A percentile compares a stretch with the other conserved stretches of the same genome.
Evolutionary conservation across 2,888 invertebrate species (phyloP).

Genomic region (Autographa pulchrina): DNA sequence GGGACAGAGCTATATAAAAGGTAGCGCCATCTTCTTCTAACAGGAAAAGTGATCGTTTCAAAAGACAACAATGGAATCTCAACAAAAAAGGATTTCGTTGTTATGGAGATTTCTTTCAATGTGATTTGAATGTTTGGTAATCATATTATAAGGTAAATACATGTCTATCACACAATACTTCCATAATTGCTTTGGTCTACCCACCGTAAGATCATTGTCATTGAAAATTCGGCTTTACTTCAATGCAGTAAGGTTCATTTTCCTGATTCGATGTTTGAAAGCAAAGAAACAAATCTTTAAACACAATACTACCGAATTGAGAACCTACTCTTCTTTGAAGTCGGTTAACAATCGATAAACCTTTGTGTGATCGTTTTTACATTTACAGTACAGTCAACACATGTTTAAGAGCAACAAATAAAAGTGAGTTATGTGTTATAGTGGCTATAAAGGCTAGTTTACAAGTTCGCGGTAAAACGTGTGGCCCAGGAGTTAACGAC

Average conservation of each 20-base stretch:
- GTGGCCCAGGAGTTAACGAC: constrained; percentile 34
- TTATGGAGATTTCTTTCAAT: neutral
- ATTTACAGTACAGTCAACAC: constrained; percentile 1
- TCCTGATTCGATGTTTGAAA: too few species aligned
- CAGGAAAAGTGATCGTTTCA: neutral
- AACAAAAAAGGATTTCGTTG: neutral
- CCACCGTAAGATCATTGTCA: too few species aligned
- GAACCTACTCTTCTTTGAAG: too few species aligned
- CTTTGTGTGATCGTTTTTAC: neutral
- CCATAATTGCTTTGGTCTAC: too few species aligned
- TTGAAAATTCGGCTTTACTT: neutral
- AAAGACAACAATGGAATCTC: neutral
- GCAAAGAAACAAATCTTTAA: neutral
- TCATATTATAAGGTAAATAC: too few species aligned
- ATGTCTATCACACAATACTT: too few species aligned
- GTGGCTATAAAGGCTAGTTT: neutral
- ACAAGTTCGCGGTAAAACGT: constrained; percentile 21
- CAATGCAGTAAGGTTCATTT: neutral
- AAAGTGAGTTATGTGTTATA: constrained; percentile 12
- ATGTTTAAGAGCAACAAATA: constrained; percentile 9
- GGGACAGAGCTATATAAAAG: neutral
- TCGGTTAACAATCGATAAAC: neutral
- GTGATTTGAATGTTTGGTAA: too few species aligned
- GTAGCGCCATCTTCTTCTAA: neutral
- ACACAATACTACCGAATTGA: neutral